A percentile compares a stretch with the other conserved stretches of the same genome.
These are phyloP conservation scores for Amazona finschi DNA, from an alignment of 2,797 vertebrate genomes.

Conservation along the genomic window DNA sequence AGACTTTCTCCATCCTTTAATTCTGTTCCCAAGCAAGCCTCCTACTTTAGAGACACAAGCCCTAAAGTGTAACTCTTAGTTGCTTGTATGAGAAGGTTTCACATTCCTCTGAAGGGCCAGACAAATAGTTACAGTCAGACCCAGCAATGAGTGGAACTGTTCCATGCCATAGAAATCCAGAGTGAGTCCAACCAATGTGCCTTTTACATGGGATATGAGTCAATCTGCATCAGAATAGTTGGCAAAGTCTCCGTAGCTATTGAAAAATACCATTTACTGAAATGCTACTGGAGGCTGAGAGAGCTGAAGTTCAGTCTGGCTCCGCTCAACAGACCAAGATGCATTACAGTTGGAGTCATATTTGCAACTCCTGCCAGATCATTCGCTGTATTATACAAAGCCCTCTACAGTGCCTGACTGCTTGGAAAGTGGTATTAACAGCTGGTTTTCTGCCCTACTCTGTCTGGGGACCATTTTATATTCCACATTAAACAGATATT, in stretches of 20 bases:
- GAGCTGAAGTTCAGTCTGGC: neutral
- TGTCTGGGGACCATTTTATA: neutral
- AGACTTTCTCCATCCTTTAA: neutral
- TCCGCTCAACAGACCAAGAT: neutral
- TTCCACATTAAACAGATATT: neutral
- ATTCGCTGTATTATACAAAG: neutral
- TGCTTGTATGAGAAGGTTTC: neutral
- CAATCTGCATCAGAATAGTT: constrained; percentile 17
- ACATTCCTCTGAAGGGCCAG: constrained; percentile 2
- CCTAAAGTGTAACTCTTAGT: neutral
- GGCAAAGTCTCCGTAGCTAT: neutral
- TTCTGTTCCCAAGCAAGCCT: neutral
- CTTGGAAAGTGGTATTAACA: neutral
- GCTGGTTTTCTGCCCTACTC: neutral
- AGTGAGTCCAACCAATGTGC: neutral
- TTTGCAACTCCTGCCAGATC: neutral
- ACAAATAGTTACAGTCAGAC: neutral
- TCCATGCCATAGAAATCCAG: constrained; percentile 3
- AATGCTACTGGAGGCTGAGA: neutral
- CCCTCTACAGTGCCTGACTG: neutral
- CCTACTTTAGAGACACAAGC: neutral
- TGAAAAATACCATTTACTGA: constrained; percentile 28
- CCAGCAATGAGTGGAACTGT: neutral
- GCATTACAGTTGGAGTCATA: constrained; percentile 12
- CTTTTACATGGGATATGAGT: neutral